Evolutionary conservation across 1,140 invertebrate genomes (phyloP), one percentile per base, ranked within the genome.

Genomic region (Oedothorax gibbosus): DNA sequence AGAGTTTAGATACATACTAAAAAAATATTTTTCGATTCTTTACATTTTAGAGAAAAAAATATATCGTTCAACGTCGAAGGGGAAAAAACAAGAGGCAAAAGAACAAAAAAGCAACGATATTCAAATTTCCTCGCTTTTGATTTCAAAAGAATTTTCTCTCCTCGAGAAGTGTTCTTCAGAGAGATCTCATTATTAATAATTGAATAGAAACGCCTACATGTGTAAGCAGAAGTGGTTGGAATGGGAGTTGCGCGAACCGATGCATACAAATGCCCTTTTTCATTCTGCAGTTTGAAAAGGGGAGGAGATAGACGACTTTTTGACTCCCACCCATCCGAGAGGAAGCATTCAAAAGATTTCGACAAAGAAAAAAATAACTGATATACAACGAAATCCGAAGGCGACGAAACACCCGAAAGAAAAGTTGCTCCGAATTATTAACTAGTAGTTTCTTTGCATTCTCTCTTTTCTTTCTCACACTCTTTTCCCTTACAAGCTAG

Each of bases 401-500:
- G 69, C 15, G 15, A 2, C 50, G 21, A 71, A 71, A 49, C 69
- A 71, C 51, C 69, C 69, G 51, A 51, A 71, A 71, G 69, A 71
- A 71, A 71, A 71, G 69, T 71, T 71, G 51, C 50, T 51, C n/a
- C 15, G 54, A 51, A 71, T 71, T 71, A 71, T n/a, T 71, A 71
- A 18, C 50, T 71, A 71, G 35, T 35, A 35, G 69, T 71, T 71
- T 71, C 69, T 53, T 35, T 35, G 35, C 35, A 35, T 35, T 35
- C 35, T 35, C 35, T 35, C 35, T 35, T 35, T 35, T 35, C 35
- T 35, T 35, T 35, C 35, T 35, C 35, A 35, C 35, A 35, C 35
- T 35, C 35, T 35, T 35, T 35, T 35, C 35, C 35, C 35, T 35
- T 35, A 35, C 35, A 35, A 35, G 35, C 35, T 35, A 35, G 35